These are phyloP conservation scores for Pelecanoides urinatrix DNA, from an alignment of 2,113 vertebrate genomes.

Conservation along the genomic window DNA sequence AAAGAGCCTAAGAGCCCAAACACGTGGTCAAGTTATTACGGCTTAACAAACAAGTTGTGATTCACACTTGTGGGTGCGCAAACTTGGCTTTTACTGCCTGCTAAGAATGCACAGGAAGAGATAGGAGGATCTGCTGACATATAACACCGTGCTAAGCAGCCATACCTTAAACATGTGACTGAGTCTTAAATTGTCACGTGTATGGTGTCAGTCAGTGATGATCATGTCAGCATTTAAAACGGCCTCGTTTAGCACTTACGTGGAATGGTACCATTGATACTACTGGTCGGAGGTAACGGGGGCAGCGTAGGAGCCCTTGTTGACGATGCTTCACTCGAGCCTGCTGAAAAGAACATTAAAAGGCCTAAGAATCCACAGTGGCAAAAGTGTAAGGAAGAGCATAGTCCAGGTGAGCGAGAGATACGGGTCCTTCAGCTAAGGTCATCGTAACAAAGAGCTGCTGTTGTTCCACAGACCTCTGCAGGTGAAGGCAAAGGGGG, in stretches of 20 bases:
- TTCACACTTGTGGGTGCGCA: neutral
- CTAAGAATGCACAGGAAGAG: neutral
- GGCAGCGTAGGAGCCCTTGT: neutral
- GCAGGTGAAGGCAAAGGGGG: neutral
- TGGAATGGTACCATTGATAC: neutral
- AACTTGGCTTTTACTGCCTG: neutral
- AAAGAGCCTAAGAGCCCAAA: neutral
- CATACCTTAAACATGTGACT: neutral
- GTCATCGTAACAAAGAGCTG: neutral
- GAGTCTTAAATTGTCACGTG: neutral
- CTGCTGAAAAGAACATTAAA: neutral
- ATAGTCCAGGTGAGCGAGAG: neutral
- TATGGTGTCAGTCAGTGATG: neutral
- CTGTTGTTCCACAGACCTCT: neutral
- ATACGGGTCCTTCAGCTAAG: neutral
- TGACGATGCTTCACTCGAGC: neutral
- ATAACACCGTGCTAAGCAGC: neutral
- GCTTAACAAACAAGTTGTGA: neutral
- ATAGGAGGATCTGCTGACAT: neutral
- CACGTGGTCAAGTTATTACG: neutral
- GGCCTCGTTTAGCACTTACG: neutral
- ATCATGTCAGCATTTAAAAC: neutral
- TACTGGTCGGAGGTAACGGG: accelerated
- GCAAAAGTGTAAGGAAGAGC: neutral
- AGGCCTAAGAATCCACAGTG: neutral